Evolutionary conservation across 1,140 invertebrate genomes (phyloP).

Genomic region (Protaetia brevitarsis): DNA sequence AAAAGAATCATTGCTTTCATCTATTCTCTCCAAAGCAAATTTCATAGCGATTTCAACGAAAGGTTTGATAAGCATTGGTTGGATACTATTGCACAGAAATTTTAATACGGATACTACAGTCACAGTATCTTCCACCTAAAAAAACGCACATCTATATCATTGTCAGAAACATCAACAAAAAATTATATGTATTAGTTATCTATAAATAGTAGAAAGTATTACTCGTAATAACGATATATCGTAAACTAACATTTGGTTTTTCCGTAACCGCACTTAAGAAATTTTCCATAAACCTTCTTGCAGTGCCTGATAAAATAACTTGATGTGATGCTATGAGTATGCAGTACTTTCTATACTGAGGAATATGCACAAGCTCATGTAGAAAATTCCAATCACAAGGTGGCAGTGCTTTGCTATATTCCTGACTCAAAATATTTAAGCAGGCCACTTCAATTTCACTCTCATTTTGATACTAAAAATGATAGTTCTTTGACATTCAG

Average conservation of each 20-base stretch:
- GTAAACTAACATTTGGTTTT: slow-evolving; percentile 28
- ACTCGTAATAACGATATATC: slow-evolving; percentile 36
- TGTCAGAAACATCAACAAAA: slow-evolving; percentile 47
- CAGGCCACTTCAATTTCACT: slow-evolving; percentile 46
- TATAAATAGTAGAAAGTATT: no score
- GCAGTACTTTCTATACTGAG: slow-evolving; percentile 51
- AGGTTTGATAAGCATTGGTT: slow-evolving; percentile 46
- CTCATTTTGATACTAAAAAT: slow-evolving; percentile 36
- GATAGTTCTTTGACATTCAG: not conserved
- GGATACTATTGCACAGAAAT: slow-evolving; percentile 49
- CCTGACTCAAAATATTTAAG: slow-evolving; percentile 57
- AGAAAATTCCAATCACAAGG: slow-evolving; percentile 65
- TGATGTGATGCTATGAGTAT: slow-evolving; percentile 61
- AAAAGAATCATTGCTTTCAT: slow-evolving; percentile 22
- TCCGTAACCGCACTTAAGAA: slow-evolving; percentile 47
- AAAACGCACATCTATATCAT: slow-evolving; percentile 49
- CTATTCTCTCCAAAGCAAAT: slow-evolving; percentile 33
- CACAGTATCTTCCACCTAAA: slow-evolving; percentile 39
- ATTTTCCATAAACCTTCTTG: slow-evolving; percentile 58
- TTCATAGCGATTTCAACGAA: slow-evolving; percentile 47
- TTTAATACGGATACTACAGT: slow-evolving; percentile 47
- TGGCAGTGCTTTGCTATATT: slow-evolving; percentile 62
- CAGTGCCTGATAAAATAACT: slow-evolving; percentile 57
- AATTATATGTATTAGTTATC: no score
- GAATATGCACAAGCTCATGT: slow-evolving; percentile 52